phyloP scores from a whole-genome alignment of 2,888 invertebrate species.

The Idaea straminata region DNA sequence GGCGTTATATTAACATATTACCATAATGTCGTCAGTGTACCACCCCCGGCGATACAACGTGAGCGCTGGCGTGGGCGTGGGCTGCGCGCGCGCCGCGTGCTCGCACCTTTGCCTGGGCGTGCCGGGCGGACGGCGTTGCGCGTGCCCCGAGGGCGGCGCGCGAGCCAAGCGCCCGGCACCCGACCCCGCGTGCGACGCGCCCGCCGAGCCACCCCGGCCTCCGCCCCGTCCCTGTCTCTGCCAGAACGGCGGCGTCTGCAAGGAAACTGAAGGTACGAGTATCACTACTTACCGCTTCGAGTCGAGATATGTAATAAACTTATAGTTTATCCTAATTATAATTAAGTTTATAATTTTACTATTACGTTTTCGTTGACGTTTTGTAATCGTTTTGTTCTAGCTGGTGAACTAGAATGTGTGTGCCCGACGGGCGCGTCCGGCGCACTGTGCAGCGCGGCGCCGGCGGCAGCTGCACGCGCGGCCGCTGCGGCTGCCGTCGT shows the following conservation, averaged over 20 bases:
- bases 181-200: constrained; percentile 89
- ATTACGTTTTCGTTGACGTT: constrained; percentile 67
- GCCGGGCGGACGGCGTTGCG: constrained; percentile 93
- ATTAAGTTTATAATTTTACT: too few species aligned
- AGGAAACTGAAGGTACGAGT: constrained; percentile 49
- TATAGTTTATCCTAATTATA: too few species aligned
- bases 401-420: constrained; percentile 83
- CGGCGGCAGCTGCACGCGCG: constrained; percentile 78
- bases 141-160: constrained; percentile 89
- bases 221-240: constrained; percentile 90
- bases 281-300: constrained; percentile 53
- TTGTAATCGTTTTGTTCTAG: constrained; percentile 62
- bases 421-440: constrained; percentile 84
- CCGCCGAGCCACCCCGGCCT: constrained; percentile 87
- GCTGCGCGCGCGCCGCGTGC: constrained; percentile 82
- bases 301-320: too few species aligned
- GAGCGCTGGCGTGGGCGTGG: constrained; percentile 81
- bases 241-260: constrained; percentile 92
- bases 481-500: constrained; percentile 87
- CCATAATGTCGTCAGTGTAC: constrained; percentile 78
- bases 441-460: constrained; percentile 82
- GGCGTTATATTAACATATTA: constrained; percentile 20
- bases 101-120: constrained; percentile 96
- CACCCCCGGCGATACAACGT: constrained; percentile 92
- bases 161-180: constrained; percentile 79